These are phyloP conservation scores for Dromiciops gliroides DNA, from an alignment of 2,113 vertebrate species.

Conservation along the genomic window DNA sequence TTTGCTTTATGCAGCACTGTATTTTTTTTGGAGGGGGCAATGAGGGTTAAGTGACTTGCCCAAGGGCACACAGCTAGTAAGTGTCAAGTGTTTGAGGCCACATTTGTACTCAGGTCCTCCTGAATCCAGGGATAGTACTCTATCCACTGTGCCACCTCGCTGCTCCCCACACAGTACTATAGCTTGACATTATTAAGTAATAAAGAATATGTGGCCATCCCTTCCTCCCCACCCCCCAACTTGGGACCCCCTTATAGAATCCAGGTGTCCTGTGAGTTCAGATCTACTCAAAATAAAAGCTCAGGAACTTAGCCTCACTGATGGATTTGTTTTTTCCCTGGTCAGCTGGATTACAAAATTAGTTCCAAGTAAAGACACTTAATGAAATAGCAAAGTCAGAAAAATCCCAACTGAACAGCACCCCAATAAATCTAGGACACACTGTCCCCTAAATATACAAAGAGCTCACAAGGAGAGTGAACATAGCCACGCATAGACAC, in stretches of 20 bases:
- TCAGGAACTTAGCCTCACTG: not conserved
- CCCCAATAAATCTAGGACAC: not conserved
- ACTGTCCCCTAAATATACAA: not conserved
- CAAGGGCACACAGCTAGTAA: too few species aligned
- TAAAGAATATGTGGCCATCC: slow-evolving; percentile 6
- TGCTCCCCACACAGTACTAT: too few species aligned
- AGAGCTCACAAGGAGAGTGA: not conserved
- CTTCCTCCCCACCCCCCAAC: not conserved
- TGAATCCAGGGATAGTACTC: too few species aligned
- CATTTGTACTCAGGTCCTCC: too few species aligned
- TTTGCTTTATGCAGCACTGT: not conserved
- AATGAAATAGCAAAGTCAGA: not conserved
- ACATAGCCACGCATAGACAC: too few species aligned
- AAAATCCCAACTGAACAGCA: not conserved
- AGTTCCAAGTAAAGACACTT: not conserved
- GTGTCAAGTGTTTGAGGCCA: too few species aligned
- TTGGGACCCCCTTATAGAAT: not conserved
- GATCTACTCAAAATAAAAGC: not conserved
- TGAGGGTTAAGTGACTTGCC: too few species aligned
- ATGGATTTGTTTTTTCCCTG: not conserved
- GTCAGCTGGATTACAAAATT: not conserved
- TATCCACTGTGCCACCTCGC: too few species aligned
- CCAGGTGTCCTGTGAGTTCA: not conserved
- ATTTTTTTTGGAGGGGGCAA: too few species aligned
- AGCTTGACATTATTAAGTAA: not conserved